Conservation (phyloP, 2,797 vertebrate species). For the Poecilia picta region DNA sequence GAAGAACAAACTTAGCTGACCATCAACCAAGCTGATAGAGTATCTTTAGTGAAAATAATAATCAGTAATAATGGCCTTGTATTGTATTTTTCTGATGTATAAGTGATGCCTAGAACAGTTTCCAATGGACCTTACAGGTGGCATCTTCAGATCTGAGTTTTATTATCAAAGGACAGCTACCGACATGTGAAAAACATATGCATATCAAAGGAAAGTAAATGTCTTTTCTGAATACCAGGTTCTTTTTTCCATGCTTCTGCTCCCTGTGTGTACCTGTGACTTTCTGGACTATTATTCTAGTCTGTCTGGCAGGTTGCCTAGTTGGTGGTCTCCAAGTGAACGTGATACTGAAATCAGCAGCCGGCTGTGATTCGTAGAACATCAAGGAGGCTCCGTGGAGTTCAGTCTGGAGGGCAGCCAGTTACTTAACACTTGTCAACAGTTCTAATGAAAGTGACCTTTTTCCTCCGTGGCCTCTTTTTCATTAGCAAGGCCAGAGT, state of each 20-base stretch:
- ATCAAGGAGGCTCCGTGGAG: conserved; percentile 44
- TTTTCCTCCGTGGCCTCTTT: conserved; percentile 74
- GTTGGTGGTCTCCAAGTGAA: conserved; percentile 74
- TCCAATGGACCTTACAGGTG: too few relatives aligned
- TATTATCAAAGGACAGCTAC: neutral
- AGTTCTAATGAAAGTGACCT: conserved; percentile 79
- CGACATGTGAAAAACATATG: neutral
- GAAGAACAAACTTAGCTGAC: too few relatives aligned
- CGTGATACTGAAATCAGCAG: conserved; percentile 77
- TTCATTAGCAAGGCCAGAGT: conserved; percentile 82
- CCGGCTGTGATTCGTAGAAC: conserved; percentile 50
- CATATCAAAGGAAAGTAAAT: conserved; percentile 8
- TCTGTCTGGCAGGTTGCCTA: conserved; percentile 67
- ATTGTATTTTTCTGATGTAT: too few relatives aligned
- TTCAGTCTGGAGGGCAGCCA: conserved; percentile 63
- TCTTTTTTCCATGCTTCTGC: conserved; percentile 50
- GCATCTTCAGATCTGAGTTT: neutral
- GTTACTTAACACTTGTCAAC: conserved; percentile 81
- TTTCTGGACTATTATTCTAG: conserved; percentile 69
- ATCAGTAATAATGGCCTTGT: too few relatives aligned
- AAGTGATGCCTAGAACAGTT: too few relatives aligned
- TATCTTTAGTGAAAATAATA: too few relatives aligned
- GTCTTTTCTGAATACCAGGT: conserved; percentile 6
- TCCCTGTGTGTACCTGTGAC: conserved; percentile 44
- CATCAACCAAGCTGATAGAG: too few relatives aligned